Evolutionary conservation across 1,140 invertebrate genomes (phyloP).

Genomic region (Cydia strobilella): DNA sequence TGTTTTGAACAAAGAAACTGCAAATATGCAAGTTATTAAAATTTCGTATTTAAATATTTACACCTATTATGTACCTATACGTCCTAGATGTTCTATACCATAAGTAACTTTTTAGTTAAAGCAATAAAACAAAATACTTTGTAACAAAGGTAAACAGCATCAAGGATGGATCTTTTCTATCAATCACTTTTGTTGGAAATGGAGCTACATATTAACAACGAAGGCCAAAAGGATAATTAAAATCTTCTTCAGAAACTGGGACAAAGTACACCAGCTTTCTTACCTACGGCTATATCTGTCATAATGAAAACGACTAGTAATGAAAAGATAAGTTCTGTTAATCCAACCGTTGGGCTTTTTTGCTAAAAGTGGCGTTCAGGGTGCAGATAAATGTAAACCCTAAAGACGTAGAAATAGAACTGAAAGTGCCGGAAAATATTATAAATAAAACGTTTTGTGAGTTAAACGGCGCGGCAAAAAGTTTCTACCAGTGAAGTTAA

Average conservation of each 20-base stretch:
- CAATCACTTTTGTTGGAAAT: background rate
- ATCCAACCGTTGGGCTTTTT: conserved; percentile 22
- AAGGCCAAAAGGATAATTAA: background rate
- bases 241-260: conserved; percentile 16
- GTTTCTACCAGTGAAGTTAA: background rate
- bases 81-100: too few species aligned
- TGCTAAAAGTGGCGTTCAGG: background rate
- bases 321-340: conserved; percentile 25
- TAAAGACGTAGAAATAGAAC: background rate
- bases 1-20: background rate
- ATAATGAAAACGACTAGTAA: conserved; percentile 17
- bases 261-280: conserved; percentile 9
- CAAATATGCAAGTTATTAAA: too few species aligned
- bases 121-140: background rate
- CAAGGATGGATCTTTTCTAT: background rate
- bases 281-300: background rate
- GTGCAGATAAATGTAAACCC: background rate
- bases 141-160: background rate
- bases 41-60: too few species aligned
- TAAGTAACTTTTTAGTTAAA: too few species aligned
- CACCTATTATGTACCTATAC: too few species aligned
- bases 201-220: background rate
- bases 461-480: conserved; percentile 18
- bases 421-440: background rate
- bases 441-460: conserved; percentile 17